Base-by-base conservation (phyloP, 2,113 vertebrate species). In the Poecile atricapillus region DNA sequence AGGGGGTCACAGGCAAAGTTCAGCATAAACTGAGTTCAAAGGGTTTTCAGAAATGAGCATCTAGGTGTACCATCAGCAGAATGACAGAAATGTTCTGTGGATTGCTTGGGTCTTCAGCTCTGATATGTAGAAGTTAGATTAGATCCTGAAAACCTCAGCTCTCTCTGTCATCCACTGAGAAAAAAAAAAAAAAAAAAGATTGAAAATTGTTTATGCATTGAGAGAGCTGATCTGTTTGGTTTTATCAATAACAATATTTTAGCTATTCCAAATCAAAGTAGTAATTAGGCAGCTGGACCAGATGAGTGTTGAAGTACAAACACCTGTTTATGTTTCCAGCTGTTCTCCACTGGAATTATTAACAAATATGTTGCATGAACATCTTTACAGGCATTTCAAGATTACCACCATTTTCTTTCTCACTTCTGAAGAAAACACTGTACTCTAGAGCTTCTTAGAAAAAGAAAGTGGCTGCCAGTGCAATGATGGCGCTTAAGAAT, bases 261-360 rank as follows among this genome's bases (percentile, higher is more conserved):
- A 86, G 39, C 50, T 74, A 23, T 90, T 95, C 44, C 78, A 78
- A 90, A 89, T 92, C 43, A 56, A 94, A 64, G n/a, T 10, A 76
- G 59, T 67, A 86, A 91, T 91, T 74, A 86, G 28, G 52, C 79
- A 94, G 71, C 76, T 95, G 88, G 78, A 73, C 81, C 53, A 68
- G 44, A 52, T 93, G 60, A 16, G 37, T 73, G 27, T 46, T 47
- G 31, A 46, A 91, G 46, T n/a, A 79, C n/a, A 78, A 93, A 83
- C 39, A 91, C 49, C 77, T 89, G 82, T 49, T 52, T 55, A 37
- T 82, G 27, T 82, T 91, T 93, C 67, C 74, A 94, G 58, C 69
- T 74, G 65, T 84, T 97, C 39, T 77, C 24, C 10, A 18, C 33
- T 71, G 41, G 64, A 90, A 74, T 90, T 88, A 79, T 58, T 82